phyloP scores from a whole-genome alignment of 2,888 invertebrate genomes.

The Pseudanteris insignis region DNA sequence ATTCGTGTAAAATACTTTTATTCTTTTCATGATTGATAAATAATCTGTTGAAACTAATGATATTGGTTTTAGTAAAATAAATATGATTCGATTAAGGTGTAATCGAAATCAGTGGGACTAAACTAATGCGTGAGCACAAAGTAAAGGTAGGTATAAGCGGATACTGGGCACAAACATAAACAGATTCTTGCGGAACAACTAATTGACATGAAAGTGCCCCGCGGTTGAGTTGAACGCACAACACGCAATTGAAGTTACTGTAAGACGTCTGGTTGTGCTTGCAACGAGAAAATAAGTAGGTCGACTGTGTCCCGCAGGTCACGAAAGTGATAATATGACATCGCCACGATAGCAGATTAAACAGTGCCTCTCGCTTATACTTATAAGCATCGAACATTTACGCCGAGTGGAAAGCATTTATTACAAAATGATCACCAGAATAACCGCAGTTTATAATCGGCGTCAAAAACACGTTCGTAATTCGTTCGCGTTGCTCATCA shows the following conservation, averaged over 20 bases:
- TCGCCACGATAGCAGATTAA: slow-evolving; percentile 9
- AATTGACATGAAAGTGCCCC: slow-evolving; percentile 15
- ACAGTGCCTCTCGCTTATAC: slow-evolving; percentile 9
- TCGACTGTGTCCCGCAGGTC: slow-evolving; percentile 23
- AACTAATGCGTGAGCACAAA: not conserved
- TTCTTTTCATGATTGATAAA: no score
- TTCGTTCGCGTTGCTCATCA: no score
- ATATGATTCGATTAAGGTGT: slow-evolving; percentile 5
- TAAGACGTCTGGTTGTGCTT: not conserved
- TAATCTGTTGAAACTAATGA: no score
- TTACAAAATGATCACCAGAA: no score
- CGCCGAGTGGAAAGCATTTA: not conserved
- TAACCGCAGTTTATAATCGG: no score
- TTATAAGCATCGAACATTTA: not conserved
- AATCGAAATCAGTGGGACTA: slow-evolving; percentile 6
- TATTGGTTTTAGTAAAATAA: no score
- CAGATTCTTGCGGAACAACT: slow-evolving; percentile 10
- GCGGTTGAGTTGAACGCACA: slow-evolving; percentile 8
- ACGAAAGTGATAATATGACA: slow-evolving; percentile 17
- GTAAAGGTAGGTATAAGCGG: not conserved
- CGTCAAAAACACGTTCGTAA: no score
- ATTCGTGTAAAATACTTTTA: no score
- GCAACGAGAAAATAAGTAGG: slow-evolving; percentile 14
- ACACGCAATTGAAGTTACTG: slow-evolving; percentile 13
- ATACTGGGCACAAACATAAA: not conserved